phyloP scores from a whole-genome alignment of 1,140 invertebrate species.

The Daktulosphaira vitifoliae region DNA sequence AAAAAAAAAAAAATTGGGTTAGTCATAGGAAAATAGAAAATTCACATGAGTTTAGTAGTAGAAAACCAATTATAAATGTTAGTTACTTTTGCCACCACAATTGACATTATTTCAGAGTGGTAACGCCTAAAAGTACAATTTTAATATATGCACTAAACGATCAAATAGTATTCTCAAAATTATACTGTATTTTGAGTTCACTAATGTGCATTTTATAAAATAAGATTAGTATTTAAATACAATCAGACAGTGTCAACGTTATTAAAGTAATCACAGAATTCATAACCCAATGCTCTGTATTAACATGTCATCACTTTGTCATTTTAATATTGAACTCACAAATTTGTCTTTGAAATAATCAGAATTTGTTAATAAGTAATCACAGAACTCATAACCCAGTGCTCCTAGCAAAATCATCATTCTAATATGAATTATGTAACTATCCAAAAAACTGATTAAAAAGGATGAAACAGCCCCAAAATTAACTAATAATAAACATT shows the following conservation, averaged over 20 bases:
- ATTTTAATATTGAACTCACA: no score
- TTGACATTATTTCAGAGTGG: neutral
- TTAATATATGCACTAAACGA: constrained; percentile 29
- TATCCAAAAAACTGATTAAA: no score
- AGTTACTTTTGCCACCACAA: constrained; percentile 12
- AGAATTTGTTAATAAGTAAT: no score
- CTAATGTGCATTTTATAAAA: neutral
- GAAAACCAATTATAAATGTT: neutral
- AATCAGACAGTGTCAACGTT: constrained; percentile 1
- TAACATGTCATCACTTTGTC: neutral
- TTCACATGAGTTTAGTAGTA: no score
- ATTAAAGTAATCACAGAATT: neutral
- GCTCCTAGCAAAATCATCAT: no score
- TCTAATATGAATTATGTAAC: no score
- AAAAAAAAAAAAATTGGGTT: no score
- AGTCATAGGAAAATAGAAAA: no score
- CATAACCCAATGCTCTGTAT: constrained; percentile 29
- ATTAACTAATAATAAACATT: no score
- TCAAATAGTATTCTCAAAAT: constrained; percentile 8
- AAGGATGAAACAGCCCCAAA: no score
- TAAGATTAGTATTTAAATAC: neutral
- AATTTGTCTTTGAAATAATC: no score
- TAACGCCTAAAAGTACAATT: constrained; percentile 28
- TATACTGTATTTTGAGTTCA: constrained; percentile 5
- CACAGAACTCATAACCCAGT: no score